Conservation (phyloP, 2,888 invertebrate genomes). For the Pandemis cinnamomeana region DNA sequence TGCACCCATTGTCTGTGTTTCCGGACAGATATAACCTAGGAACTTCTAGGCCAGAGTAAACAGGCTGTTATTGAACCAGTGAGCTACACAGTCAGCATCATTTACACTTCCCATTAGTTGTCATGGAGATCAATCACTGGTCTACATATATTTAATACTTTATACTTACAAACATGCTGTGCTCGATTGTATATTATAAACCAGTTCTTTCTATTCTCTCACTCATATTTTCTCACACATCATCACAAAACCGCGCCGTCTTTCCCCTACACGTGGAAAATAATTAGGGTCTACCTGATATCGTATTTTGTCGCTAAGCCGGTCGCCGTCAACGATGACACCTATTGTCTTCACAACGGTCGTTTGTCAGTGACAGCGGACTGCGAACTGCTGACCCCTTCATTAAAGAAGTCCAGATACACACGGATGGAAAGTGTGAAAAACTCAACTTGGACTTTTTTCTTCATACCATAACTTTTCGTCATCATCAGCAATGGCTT, state of each 20-base stretch:
- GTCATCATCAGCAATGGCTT: too few species aligned
- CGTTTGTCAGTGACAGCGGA: conserved; percentile 41
- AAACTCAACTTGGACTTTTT: not conserved
- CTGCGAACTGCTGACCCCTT: conserved; percentile 34
- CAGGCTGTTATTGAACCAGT: too few species aligned
- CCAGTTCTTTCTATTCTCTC: too few species aligned
- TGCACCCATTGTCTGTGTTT: too few species aligned
- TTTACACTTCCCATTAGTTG: too few species aligned
- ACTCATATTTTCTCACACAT: not conserved
- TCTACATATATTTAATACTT: too few species aligned
- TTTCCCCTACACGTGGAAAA: not conserved
- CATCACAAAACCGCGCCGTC: not conserved
- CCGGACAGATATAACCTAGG: too few species aligned
- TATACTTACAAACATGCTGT: too few species aligned
- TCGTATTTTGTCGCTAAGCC: conserved; percentile 1
- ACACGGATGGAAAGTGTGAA: conserved; percentile 25
- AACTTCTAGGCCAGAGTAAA: too few species aligned
- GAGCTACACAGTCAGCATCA: too few species aligned
- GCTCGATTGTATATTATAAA: too few species aligned
- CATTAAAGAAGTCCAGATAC: conserved; percentile 20
- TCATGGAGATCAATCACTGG: too few species aligned
- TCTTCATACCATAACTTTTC: not conserved
- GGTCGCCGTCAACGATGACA: conserved; percentile 23
- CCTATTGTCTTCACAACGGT: conserved; percentile 37
- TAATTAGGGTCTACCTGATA: conserved; percentile 17